Base-by-base conservation (phyloP, 1,140 invertebrate species). In the Saccostrea glomerata region DNA sequence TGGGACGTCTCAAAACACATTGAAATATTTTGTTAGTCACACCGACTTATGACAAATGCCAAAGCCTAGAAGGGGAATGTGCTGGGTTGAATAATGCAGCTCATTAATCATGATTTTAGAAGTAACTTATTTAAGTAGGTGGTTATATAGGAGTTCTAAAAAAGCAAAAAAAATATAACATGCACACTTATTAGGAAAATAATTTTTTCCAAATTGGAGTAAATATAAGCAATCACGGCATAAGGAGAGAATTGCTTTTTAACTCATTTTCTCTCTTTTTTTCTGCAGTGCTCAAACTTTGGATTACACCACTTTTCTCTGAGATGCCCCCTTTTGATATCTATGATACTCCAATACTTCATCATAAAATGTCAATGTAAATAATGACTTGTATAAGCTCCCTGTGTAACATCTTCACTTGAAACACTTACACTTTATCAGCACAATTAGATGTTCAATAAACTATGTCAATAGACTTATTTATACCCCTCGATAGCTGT, bases 371-470 rank as follows among this genome's bases (percentile, higher is more conserved):
- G 30, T 25, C 70, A 30, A 77, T 12, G 25, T 30, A 77, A 77
- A 77, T 77, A 77, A 36, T 30, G 15, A 36, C 70, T 77, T 77
- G 23, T 30, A 25, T 6, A 15, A 12, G 11, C 70, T 25, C 70
- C 60, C 20, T 20, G 20, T 20, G 7, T 20, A n/a, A 23, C 23
- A n/a, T 15, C 30, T 17, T 77, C 25, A 77, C 15, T 77, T 23
- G 25, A 77, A 77, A 77, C 70, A 77, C 70, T 77, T 30, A 25
- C 25, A 73, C 66, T 73, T 30, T 25, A 30, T 73, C 66, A 77
- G 30, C 25, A 77, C 70, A 77, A 77, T 77, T 77, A 77, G 15
- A 77, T 36, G 25, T 77, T 77, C 70, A 77, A 25, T 77, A 77
- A 36, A 77, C 58, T 13, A 77, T 77, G 70, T 77, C 70, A 77